Evolutionary conservation across 1,140 invertebrate species (phyloP).

Genomic region (Riptortus pedestris): DNA sequence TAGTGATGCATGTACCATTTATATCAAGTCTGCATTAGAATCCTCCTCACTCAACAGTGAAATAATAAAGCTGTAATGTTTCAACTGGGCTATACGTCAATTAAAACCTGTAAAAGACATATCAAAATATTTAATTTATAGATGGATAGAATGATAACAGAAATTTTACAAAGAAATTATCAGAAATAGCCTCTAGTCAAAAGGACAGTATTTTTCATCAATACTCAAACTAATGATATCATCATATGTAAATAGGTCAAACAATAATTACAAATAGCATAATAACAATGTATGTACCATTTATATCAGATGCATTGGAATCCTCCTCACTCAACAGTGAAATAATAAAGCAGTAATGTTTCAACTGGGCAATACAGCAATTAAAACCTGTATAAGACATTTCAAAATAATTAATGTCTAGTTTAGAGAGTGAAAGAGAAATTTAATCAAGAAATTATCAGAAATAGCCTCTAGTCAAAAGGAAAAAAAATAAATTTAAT

Average conservation of each 20-base stretch:
- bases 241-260: neutral
- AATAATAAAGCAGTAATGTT: neutral
- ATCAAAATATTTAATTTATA: neutral
- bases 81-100: neutral
- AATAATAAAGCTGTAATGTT: neutral
- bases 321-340: neutral
- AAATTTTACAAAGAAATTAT: neutral
- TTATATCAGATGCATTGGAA: neutral
- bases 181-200: neutral
- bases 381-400: neutral
- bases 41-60: too few relatives aligned
- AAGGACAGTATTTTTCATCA: neutral
- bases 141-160: neutral
- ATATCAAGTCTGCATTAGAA: neutral
- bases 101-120: neutral
- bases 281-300: too few relatives aligned
- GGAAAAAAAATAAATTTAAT: neutral
- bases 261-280: neutral
- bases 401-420: neutral
- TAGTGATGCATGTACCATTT: neutral
- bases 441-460: neutral
- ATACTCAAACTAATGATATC: neutral
- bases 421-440: neutral
- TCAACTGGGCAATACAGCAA: neutral
- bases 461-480: neutral